These are phyloP conservation scores for Apteryx mantelli DNA, from an alignment of 2,113 vertebrate species.

Conservation along the genomic window DNA sequence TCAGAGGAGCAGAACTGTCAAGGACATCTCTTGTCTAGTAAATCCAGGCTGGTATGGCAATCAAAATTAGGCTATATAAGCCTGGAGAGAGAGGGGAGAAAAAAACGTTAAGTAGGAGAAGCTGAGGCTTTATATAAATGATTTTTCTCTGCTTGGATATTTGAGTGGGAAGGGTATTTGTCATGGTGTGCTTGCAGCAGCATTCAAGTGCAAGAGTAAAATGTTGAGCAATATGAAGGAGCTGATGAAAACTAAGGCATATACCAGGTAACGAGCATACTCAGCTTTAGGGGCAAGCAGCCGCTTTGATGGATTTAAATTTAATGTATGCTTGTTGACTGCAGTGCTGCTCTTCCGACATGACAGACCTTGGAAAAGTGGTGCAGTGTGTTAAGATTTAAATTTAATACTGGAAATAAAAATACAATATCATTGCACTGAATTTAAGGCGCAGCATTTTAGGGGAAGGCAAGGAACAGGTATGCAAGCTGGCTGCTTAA, in stretches of 20 bases:
- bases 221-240: neutral
- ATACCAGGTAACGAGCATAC: neutral
- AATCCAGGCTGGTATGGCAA: neutral
- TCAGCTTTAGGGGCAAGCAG: neutral
- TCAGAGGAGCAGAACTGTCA: neutral
- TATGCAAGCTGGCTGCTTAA: neutral
- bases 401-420: neutral
- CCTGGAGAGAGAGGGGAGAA: neutral
- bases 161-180: neutral
- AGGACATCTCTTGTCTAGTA: neutral
- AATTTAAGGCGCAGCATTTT: neutral
- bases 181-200: neutral
- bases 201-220: neutral
- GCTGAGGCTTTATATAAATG: neutral
- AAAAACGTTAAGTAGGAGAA: neutral
- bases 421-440: rapidly evolving
- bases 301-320: neutral
- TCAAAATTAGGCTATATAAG: neutral
- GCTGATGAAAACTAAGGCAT: neutral
- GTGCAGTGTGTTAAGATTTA: neutral
- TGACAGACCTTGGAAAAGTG: neutral
- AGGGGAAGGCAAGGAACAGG: neutral
- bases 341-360: neutral
- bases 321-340: neutral
- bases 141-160: neutral